Base-by-base conservation (phyloP, 2,888 invertebrate species). In the Acanthosoma haemorrhoidale region DNA sequence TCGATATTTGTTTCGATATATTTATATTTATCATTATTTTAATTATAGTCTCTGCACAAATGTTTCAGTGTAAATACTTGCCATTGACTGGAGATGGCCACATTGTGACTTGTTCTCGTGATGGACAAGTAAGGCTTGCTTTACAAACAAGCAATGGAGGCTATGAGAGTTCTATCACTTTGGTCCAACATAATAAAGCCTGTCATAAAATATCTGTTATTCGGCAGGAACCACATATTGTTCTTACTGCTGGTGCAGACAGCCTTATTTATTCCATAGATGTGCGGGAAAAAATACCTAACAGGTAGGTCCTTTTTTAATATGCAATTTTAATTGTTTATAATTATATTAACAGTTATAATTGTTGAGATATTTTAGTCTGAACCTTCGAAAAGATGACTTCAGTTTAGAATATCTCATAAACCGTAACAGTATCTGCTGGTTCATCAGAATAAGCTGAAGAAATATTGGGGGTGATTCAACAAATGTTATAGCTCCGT, bases 171-270 rank as follows among this genome's bases (percentile, higher is more conserved):
- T 82, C 85, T 69, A 87, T 77, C 83, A 87, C 76, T 74, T 81
- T 92, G 29, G 87, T 87, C 31, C 85, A 88, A 75, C 90, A 92
- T 80, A 78, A 83, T 72, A 89, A 88, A 67, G 86, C 94, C 2
- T 92, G 92, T 31, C 93, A 96, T 82, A 95, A 94, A 82, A 81
- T 96, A 75, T 88, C 92, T 70, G 83, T 93, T 74, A 85, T 89
- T 75, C 83, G 86, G 8, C 87, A 88, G 70, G 88, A 88, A 74
- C 92, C 93, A 0, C 89, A 92, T 78, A 83, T 92, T 16, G 75
- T 79, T 61, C 82, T 95, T 29, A 93, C 92, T 74, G 94, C 90
- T 75, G 96, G 94, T 1, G 95, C 96, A 81, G 96, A 96, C 82
- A 91, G 90, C 0, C 82, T 86, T 70, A 88, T 94, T 8, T 86